Evolutionary conservation across 2,888 invertebrate species (phyloP), one percentile per base, ranked within the genome.

Genomic region (Gryllus longicercus): DNA sequence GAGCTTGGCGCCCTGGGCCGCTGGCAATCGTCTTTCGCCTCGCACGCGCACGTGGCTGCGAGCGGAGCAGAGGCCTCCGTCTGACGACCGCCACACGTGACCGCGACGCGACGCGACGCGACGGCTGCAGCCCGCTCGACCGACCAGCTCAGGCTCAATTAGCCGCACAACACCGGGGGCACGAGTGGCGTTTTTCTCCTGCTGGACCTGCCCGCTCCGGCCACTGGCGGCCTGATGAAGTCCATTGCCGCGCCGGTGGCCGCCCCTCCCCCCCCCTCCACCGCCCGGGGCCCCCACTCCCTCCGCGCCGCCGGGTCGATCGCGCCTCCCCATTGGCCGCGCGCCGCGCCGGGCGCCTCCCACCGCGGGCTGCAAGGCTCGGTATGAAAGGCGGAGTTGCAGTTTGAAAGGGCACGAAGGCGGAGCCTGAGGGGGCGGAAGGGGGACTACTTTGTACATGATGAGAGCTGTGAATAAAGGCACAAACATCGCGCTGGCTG

Each of bases 321-420:
- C 49, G 21, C 79, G 25, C n/a, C 74, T 18, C 49, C n/a, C 50
- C 50, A 75, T 63, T 75, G 74, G 75, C 49, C 84, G 85, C 81
- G 84, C 82, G 83, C 82, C 83, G 83, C 84, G 83, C 84, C 84
- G 84, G 84, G 83, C 83, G 83, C 83, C 84, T 82, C 83, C 82
- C 83, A 83, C 81, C 82, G 50, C 76, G 79, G 77, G 21, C 23
- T 49, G 77, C n/a, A n/a, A 23, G n/a, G 18, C n/a, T 0, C 21
- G 21, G 14, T 12, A 77, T 77, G 11, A 25, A 76, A 79, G 79
- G 77, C 79, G 76, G 79, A 50, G 77, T 50, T 76, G 25, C 74
- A 51, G 51, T 79, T 79, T 51, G 50, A 76, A 79, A 76, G 79
- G 49, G 79, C n/a, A 25, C 50, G 76, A 38, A 50, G 79, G 79